Conservation (phyloP, 2,888 invertebrate species). For the Clusia tigrina region DNA sequence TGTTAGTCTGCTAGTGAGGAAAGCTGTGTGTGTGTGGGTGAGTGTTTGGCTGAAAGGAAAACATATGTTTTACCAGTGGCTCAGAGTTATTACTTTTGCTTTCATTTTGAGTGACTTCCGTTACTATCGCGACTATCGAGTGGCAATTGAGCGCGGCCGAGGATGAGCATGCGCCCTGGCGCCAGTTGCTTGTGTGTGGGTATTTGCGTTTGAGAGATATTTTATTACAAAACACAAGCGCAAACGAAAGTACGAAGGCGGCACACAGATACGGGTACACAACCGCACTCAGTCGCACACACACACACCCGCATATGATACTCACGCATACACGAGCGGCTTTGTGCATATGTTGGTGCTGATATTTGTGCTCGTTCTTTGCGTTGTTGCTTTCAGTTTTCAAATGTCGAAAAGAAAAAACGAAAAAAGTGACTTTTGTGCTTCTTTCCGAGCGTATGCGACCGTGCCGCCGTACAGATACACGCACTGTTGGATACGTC, state of each 20-base stretch:
- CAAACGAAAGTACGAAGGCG: too few species aligned
- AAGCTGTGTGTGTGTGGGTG: constrained; percentile 21
- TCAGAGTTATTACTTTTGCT: too few species aligned
- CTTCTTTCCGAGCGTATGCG: background rate
- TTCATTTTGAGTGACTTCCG: constrained; percentile 45
- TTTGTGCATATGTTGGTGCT: too few species aligned
- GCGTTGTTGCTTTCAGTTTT: background rate
- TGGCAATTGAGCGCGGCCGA: background rate
- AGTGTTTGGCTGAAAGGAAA: constrained; percentile 36
- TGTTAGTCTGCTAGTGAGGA: constrained; percentile 24
- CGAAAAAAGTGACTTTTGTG: constrained; percentile 4
- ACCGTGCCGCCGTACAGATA: background rate
- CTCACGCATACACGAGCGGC: too few species aligned
- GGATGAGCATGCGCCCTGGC: background rate
- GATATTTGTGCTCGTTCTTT: background rate
- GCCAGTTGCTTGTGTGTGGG: background rate
- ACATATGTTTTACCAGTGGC: constrained; percentile 56
- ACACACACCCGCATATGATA: too few species aligned
- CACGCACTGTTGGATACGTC: constrained; percentile 27
- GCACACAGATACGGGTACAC: too few species aligned
- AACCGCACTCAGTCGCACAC: too few species aligned
- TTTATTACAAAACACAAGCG: too few species aligned
- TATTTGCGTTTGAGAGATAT: background rate
- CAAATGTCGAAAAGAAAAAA: background rate
- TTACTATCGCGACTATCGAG: background rate